Conservation (phyloP, 2,113 vertebrate species). For the Bubalus kerabau region DNA sequence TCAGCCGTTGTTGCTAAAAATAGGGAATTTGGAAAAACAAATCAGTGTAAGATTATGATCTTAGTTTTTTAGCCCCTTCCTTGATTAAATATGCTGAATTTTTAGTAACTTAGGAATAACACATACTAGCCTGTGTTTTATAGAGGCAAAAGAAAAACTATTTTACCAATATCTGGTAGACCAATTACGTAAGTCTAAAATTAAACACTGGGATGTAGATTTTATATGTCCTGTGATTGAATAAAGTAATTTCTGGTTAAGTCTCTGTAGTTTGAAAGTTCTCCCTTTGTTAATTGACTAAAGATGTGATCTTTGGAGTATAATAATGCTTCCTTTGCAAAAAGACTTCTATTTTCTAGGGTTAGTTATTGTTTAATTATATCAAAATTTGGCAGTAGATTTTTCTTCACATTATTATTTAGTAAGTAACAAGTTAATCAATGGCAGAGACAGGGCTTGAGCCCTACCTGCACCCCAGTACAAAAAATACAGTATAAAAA, state of each 20-base stretch:
- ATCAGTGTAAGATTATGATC: background rate
- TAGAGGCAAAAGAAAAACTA: background rate
- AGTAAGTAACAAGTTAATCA: background rate
- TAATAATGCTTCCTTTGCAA: background rate
- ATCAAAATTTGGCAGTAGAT: background rate
- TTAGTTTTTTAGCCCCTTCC: background rate
- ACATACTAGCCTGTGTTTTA: background rate
- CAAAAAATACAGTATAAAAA: background rate
- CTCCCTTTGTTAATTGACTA: background rate
- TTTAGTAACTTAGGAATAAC: background rate
- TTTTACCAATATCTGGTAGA: background rate
- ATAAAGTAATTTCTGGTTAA: background rate
- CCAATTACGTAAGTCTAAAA: background rate
- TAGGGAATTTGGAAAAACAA: background rate
- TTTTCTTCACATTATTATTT: background rate
- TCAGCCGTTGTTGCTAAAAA: background rate
- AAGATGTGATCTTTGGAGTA: background rate
- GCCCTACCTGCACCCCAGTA: background rate
- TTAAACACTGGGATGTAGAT: background rate
- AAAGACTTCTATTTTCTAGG: background rate
- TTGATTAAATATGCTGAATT: background rate
- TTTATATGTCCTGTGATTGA: background rate
- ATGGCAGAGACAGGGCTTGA: background rate
- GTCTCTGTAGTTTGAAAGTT: background rate
- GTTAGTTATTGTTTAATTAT: background rate